phyloP scores from a whole-genome alignment of 64 coral and sea anemone species.

The Astreopora myriophthalma region DNA sequence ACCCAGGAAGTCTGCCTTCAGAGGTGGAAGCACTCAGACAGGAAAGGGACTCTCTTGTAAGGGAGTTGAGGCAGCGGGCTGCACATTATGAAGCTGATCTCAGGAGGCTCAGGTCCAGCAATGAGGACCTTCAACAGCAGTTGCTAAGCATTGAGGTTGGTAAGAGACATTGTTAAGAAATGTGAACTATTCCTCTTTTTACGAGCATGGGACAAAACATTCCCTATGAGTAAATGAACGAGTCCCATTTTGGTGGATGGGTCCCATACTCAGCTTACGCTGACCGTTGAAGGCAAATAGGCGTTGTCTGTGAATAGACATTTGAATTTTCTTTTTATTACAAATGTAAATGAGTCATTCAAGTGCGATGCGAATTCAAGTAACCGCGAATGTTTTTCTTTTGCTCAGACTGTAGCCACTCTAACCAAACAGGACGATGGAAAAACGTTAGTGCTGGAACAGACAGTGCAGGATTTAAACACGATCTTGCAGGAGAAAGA shows the following conservation, averaged over 20 bases:
- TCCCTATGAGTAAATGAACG: no score
- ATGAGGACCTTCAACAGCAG: conserved; percentile 74
- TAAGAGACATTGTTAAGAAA: neutral
- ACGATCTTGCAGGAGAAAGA: conserved; percentile 37
- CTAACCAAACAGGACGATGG: conserved; percentile 21
- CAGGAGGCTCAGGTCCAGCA: neutral
- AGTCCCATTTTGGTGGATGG: neutral
- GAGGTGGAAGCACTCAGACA: conserved; percentile 23
- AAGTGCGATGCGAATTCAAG: no score
- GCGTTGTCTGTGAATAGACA: neutral
- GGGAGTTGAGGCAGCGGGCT: neutral
- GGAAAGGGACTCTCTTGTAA: conserved; percentile 28
- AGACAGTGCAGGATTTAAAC: conserved; percentile 21
- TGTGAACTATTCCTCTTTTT: neutral
- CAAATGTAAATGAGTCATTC: no score
- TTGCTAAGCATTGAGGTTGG: conserved; percentile 67
- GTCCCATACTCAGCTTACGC: no score
- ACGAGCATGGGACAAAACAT: neutral
- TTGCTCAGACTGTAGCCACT: conserved; percentile 13
- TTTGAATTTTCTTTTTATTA: no score
- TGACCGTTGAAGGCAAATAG: neutral
- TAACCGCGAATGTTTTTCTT: neutral
- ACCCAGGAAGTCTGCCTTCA: neutral
- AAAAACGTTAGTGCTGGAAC: conserved; percentile 35
- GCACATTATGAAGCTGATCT: conserved; percentile 48